phyloP scores from a whole-genome alignment of 2,888 invertebrate species.

The Nezara viridula region DNA sequence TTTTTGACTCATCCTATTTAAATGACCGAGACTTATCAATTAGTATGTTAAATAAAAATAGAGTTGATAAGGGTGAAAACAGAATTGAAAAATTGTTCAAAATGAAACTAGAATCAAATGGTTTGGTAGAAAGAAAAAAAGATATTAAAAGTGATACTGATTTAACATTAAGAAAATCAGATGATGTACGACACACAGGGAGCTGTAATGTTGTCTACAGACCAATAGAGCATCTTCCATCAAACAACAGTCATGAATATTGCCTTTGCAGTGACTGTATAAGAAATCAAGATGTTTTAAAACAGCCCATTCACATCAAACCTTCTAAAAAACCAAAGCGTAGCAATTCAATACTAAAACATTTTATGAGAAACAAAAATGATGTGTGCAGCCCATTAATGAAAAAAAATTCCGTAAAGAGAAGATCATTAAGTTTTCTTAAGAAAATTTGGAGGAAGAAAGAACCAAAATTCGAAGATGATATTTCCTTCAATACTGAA shows the following conservation, averaged over 20 bases:
- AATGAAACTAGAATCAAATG: constrained; percentile 50
- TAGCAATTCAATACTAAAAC: constrained; percentile 65
- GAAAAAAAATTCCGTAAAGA: constrained; percentile 62
- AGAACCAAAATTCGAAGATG: constrained; percentile 64
- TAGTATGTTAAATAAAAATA: constrained; percentile 44
- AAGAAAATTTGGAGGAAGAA: constrained; percentile 65
- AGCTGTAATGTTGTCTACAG: constrained; percentile 61
- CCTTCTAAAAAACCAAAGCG: constrained; percentile 51
- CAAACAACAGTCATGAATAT: constrained; percentile 39
- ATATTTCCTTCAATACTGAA: constrained; percentile 60
- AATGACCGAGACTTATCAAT: neutral
- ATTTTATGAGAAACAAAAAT: constrained; percentile 60
- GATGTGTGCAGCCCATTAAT: constrained; percentile 44
- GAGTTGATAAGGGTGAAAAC: neutral
- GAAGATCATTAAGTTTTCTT: constrained; percentile 65
- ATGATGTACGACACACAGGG: constrained; percentile 52
- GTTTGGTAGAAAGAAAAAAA: constrained; percentile 66
- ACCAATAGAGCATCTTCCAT: constrained; percentile 62
- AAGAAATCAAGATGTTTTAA: constrained; percentile 50
- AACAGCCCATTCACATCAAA: neutral
- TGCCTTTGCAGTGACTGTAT: constrained; percentile 42
- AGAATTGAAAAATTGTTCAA: constrained; percentile 1
- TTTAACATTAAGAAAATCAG: constrained; percentile 59
- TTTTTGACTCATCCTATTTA: constrained; percentile 38
- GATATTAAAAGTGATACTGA: constrained; percentile 64